Percentiles rank a stretch among this genome's conserved stretches.
Evolutionary conservation across 2,113 vertebrate genomes (phyloP).

Genomic region (Promerops cafer): DNA sequence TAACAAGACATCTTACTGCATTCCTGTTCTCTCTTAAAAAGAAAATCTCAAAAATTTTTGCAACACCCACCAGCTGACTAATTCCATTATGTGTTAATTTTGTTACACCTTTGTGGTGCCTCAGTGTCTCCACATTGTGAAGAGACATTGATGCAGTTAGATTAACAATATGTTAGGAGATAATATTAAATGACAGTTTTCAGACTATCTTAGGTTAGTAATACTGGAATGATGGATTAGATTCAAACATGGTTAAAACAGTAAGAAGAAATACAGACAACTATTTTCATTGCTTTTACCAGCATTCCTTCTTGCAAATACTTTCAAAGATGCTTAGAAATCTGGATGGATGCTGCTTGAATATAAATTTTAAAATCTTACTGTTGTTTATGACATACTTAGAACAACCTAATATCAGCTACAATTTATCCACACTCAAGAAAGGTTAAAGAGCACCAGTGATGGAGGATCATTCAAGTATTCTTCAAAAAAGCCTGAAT

Average conservation of each 20-base stretch:
- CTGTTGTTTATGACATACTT: not conserved
- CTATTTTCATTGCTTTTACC: not conserved
- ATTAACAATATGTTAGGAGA: not conserved
- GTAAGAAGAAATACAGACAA: not conserved
- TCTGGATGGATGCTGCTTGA: not conserved
- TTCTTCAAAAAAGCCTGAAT: not conserved
- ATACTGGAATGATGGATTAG: not conserved
- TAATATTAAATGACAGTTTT: not conserved
- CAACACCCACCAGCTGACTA: not conserved
- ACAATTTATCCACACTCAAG: not conserved
- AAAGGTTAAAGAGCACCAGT: not conserved
- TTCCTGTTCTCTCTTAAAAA: not conserved
- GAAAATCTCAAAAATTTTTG: not conserved
- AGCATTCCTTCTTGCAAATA: not conserved
- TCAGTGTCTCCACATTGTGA: not conserved
- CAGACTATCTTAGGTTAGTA: not conserved
- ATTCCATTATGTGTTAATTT: not conserved
- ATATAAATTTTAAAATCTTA: not conserved
- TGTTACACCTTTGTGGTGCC: not conserved
- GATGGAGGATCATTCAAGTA: not conserved
- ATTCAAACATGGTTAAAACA: not conserved
- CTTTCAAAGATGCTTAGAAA: not conserved
- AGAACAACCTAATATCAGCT: not conserved
- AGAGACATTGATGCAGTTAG: not conserved
- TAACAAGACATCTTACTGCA: not conserved